phyloP scores from a whole-genome alignment of 2,113 vertebrate genomes.

The Gila orcuttii region DNA sequence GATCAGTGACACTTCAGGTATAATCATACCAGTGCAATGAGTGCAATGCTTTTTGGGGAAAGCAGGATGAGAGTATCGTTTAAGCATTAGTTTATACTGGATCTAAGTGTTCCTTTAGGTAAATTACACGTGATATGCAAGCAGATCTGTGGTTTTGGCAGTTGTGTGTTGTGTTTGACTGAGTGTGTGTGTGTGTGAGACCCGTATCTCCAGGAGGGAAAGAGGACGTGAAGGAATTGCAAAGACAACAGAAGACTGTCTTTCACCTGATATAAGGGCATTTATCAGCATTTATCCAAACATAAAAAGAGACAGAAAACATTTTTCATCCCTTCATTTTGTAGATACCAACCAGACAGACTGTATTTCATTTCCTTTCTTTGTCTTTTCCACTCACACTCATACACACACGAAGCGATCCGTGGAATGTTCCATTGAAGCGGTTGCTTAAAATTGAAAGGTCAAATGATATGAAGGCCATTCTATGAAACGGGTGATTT shows the following conservation, averaged over 20 bases:
- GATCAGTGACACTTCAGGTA: neutral
- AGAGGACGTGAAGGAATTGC: conserved; percentile 3
- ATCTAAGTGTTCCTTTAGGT: neutral
- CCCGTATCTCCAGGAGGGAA: conserved; percentile 29
- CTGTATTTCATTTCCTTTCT: conserved; percentile 43
- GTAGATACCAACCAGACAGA: conserved; percentile 18
- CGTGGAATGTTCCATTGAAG: conserved; percentile 7
- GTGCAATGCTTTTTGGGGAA: neutral
- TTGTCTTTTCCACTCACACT: conserved; percentile 26
- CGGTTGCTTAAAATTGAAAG: neutral
- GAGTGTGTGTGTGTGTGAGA: conserved; percentile 25
- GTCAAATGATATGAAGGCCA: neutral
- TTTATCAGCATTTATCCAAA: conserved; percentile 45
- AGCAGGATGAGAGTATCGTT: neutral
- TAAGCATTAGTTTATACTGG: neutral
- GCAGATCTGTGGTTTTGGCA: neutral
- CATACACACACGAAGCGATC: neutral
- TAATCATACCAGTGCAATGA: neutral
- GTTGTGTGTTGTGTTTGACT: conserved; percentile 17
- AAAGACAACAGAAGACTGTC: conserved; percentile 34
- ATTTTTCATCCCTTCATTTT: conserved; percentile 21
- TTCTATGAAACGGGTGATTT: neutral
- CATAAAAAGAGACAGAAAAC: conserved; percentile 32
- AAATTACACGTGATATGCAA: neutral
- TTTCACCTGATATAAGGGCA: conserved; percentile 41